Evolutionary conservation across 2,888 invertebrate species (phyloP), one percentile per base, ranked within the genome.

Genomic region (Odontocolon sp.): DNA sequence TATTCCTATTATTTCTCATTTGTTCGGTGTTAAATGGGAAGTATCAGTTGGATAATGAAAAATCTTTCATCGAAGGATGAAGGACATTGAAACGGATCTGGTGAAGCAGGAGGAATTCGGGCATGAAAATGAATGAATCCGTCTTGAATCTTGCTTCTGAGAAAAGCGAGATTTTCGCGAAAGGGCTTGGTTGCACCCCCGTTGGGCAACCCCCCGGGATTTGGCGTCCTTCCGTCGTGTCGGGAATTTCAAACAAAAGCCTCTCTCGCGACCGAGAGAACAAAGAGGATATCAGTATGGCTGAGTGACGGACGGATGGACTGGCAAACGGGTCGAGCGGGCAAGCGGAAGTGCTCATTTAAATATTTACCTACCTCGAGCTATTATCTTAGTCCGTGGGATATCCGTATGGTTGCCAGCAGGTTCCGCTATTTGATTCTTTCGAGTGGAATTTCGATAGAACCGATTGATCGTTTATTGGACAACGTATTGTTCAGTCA

Each of bases 321-420:
- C 47, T n/a, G 36, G 50, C 50, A 63, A 71, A 56, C 47, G 47
- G 61, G 23, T 67, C 16, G 21, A 14, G 42, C 42, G 56, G 26
- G 57, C 57, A 54, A 57, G 69, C 71, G 67, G 70, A 78, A 75
- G 73, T 70, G 69, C 78, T 78, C 68, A 82, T 80, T 81, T 80
- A 81, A 82, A 81, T 81, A 82, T 82, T 82, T 82, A 80, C 67
- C 72, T 72, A 77, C 56, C 68, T 77, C 67, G 40, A 57, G 67
- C 59, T 77, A 70, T 77, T 71, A 77, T 71, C 68, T 72, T 36
- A 61, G 42, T 59, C 18, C 47, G 26, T 63, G 61, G 61, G 40
- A 45, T 70, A 66, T 66, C 31, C 18, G 14, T 31, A 31, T 28
- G 16, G 42, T 45, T 28, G 45, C 61, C 31, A 26, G 31, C 21